A percentile compares a stretch with the other conserved stretches of the same genome.
Conservation (phyloP, 2,797 vertebrate species). For the Manis pentadactyla region DNA sequence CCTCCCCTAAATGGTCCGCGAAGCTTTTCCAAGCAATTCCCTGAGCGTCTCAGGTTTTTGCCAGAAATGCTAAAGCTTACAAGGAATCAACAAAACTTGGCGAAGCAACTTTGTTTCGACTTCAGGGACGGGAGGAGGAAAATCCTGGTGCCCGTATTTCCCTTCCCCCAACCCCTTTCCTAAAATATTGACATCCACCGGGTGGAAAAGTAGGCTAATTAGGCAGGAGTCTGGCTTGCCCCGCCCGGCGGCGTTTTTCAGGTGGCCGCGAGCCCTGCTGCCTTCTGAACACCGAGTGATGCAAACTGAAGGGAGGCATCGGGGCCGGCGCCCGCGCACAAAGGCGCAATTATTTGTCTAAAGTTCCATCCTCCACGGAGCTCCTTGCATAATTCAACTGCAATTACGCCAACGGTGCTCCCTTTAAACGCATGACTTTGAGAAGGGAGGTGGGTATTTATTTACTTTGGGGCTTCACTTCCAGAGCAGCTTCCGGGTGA, state of each 20-base stretch:
- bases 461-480: slow-evolving; percentile 60
- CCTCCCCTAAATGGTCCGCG: background rate
- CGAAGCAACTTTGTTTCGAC: slow-evolving; percentile 30
- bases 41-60: background rate
- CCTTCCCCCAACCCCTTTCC: background rate
- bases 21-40: slow-evolving; percentile 33
- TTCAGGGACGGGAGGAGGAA: background rate
- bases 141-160: background rate
- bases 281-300: background rate
- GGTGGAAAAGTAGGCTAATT: slow-evolving; percentile 86
- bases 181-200: slow-evolving; percentile 79
- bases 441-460: slow-evolving; percentile 7
- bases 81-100: slow-evolving; percentile 60
- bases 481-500: background rate
- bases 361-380: slow-evolving; percentile 32
- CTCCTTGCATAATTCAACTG: slow-evolving; percentile 72
- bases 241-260: slow-evolving; percentile 82
- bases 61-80: slow-evolving; percentile 54
- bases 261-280: slow-evolving; percentile 75
- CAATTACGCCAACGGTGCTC: slow-evolving; percentile 66
- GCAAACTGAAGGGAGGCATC: background rate
- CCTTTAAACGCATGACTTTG: slow-evolving; percentile 65
- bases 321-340: background rate
- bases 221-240: slow-evolving; percentile 74
- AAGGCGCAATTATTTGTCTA: slow-evolving; percentile 66